phyloP scores from a whole-genome alignment of 2,113 vertebrate genomes.

The Aramus guarauna region DNA sequence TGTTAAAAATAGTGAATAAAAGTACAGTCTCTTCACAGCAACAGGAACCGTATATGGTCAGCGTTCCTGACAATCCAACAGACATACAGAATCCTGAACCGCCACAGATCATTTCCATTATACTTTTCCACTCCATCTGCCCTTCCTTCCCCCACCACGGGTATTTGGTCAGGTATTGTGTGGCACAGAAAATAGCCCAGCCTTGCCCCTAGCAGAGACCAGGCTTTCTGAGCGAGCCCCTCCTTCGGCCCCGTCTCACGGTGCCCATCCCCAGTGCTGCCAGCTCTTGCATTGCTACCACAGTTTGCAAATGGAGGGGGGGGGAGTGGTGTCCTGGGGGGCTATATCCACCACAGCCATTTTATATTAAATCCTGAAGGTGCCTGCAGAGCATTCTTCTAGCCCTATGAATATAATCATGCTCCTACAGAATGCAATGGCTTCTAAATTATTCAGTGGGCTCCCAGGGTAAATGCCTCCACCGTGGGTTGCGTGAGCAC shows the following conservation, averaged over 20 bases:
- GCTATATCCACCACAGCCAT: not conserved
- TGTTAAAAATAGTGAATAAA: not conserved
- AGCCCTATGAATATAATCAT: fast-evolving
- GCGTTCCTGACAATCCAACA: not conserved
- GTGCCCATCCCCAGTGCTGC: fast-evolving
- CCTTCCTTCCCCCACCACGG: not conserved
- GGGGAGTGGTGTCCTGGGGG: fast-evolving
- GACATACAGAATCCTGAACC: not conserved
- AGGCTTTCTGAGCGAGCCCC: not conserved
- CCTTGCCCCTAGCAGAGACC: not conserved
- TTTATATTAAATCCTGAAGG: not conserved
- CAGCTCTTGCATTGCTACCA: not conserved
- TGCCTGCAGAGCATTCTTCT: not conserved
- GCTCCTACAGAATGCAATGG: not conserved
- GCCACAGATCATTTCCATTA: not conserved
- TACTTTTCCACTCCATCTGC: not conserved
- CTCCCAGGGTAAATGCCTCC: not conserved
- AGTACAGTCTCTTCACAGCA: not conserved
- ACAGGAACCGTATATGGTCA: not conserved
- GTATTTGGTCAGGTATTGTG: not conserved
- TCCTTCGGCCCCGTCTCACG: not conserved
- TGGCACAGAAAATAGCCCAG: not conserved
- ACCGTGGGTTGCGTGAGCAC: fast-evolving
- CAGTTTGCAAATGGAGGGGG: not conserved
- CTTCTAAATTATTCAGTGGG: not conserved